Percentiles rank a stretch among this genome's conserved stretches.
phyloP scores from a whole-genome alignment of 2,113 vertebrate genomes.

The Collichthys lucidus region DNA sequence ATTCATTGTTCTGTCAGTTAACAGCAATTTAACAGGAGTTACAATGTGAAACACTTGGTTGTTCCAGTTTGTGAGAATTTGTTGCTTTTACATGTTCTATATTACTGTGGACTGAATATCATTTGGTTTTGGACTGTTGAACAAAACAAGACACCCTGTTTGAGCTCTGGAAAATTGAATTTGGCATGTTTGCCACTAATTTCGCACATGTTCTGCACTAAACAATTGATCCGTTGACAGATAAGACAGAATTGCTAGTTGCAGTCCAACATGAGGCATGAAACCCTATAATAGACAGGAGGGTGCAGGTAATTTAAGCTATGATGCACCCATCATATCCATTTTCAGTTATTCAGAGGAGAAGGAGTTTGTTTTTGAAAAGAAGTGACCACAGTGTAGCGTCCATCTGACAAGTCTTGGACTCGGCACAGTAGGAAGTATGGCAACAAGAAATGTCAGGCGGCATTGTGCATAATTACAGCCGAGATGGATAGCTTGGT shows the following conservation, averaged over 20 bases:
- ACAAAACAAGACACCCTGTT: too few species aligned
- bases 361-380: slow-evolving; percentile 35
- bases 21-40: neutral
- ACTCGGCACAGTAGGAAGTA: slow-evolving; percentile 51
- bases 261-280: neutral
- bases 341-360: slow-evolving; percentile 42
- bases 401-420: slow-evolving; percentile 13
- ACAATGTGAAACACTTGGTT: neutral
- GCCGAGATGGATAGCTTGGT: slow-evolving; percentile 72
- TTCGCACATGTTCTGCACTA: neutral
- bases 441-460: slow-evolving; percentile 65
- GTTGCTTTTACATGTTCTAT: slow-evolving; percentile 1
- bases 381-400: slow-evolving; percentile 44
- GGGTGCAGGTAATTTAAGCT: slow-evolving; percentile 11
- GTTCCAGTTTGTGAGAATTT: neutral
- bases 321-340: slow-evolving; percentile 12
- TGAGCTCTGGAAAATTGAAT: too few species aligned
- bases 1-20: neutral
- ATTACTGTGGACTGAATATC: neutral
- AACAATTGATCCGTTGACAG: neutral
- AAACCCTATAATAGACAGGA: slow-evolving; percentile 21
- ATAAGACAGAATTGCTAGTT: too few species aligned
- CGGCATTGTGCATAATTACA: slow-evolving; percentile 76
- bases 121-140: neutral
- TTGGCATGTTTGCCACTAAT: neutral